Percentiles rank a stretch among this genome's conserved stretches.
These are phyloP conservation scores for Pterostichus niger DNA, from an alignment of 2,888 invertebrate species.

Conservation along the genomic window DNA sequence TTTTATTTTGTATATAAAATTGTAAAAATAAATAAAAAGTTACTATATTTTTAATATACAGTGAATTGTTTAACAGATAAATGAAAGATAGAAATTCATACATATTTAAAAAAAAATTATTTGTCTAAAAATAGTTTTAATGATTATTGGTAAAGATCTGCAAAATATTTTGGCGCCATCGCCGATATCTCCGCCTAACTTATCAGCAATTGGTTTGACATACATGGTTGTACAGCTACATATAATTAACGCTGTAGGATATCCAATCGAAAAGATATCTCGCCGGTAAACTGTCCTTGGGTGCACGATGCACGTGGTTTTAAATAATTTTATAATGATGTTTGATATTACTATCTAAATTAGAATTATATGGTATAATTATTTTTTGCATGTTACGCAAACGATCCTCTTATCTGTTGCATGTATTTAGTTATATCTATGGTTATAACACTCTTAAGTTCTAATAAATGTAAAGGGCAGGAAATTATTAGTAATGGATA, in stretches of 20 bases:
- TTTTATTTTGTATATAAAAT: conserved; percentile 21
- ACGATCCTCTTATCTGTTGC: conserved; percentile 26
- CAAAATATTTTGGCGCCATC: conserved; percentile 25
- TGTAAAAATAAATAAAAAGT: neutral
- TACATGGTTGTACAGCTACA: conserved; percentile 4
- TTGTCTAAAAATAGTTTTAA: conserved; percentile 8
- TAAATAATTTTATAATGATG: conserved; percentile 39
- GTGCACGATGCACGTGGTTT: conserved; percentile 59
- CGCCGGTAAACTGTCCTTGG: conserved; percentile 57
- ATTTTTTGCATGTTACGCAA: conserved; percentile 54
- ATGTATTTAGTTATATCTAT: conserved; percentile 48
- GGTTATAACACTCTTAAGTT: conserved; percentile 41
- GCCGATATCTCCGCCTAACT: conserved; percentile 35
- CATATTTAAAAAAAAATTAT: conserved; percentile 9
- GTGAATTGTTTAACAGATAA: conserved; percentile 3
- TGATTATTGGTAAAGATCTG: neutral
- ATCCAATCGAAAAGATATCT: conserved; percentile 23
- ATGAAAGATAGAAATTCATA: neutral
- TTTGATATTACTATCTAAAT: conserved; percentile 56
- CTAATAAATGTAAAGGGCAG: conserved; percentile 44
- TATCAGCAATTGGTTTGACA: conserved; percentile 52
- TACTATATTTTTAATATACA: conserved; percentile 20
- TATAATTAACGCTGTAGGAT: conserved; percentile 28
- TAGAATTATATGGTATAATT: conserved; percentile 33
- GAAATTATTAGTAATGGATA: conserved; percentile 82